phyloP scores from a whole-genome alignment of 2,797 vertebrate genomes.

The Chaenodraco wilsoni region DNA sequence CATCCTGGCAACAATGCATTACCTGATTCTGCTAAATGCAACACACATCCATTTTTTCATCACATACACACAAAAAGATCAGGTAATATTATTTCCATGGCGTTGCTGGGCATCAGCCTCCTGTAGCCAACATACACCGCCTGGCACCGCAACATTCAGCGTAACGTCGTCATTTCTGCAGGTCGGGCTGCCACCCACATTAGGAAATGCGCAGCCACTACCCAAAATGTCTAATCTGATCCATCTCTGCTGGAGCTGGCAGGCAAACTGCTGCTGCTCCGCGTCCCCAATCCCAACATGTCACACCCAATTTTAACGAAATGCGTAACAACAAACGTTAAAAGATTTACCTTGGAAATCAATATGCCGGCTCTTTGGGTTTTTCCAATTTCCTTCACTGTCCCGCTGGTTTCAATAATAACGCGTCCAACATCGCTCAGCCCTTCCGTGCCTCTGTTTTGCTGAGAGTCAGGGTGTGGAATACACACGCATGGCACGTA shows the following conservation, averaged over 20 bases:
- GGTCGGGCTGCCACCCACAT: slow-evolving; percentile 57
- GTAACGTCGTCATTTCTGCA: slow-evolving; percentile 56
- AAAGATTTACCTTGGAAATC: slow-evolving; percentile 71
- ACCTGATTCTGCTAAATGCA: slow-evolving; percentile 10
- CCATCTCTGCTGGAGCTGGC: slow-evolving; percentile 42
- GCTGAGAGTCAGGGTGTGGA: slow-evolving; percentile 79
- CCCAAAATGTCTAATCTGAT: slow-evolving; percentile 66
- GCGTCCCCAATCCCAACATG: background rate
- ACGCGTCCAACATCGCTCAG: slow-evolving; percentile 67
- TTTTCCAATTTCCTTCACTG: slow-evolving; percentile 40
- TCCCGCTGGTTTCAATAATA: slow-evolving; percentile 54
- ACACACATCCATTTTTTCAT: background rate
- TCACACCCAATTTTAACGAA: background rate
- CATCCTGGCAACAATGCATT: slow-evolving; percentile 43
- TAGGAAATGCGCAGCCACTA: slow-evolving; percentile 74
- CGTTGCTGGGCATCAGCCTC: slow-evolving; percentile 28
- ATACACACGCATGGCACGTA: slow-evolving; percentile 77
- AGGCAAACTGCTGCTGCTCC: slow-evolving; percentile 8
- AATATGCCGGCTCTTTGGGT: slow-evolving; percentile 32
- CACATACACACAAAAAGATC: background rate
- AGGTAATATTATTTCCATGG: background rate
- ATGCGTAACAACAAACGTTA: slow-evolving; percentile 18
- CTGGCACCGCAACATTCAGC: slow-evolving; percentile 53
- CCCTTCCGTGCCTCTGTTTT: slow-evolving; percentile 64
- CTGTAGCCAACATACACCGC: slow-evolving; percentile 14